Base-by-base conservation (phyloP, 2,797 vertebrate genomes). In the Uromys caudimaculatus region DNA sequence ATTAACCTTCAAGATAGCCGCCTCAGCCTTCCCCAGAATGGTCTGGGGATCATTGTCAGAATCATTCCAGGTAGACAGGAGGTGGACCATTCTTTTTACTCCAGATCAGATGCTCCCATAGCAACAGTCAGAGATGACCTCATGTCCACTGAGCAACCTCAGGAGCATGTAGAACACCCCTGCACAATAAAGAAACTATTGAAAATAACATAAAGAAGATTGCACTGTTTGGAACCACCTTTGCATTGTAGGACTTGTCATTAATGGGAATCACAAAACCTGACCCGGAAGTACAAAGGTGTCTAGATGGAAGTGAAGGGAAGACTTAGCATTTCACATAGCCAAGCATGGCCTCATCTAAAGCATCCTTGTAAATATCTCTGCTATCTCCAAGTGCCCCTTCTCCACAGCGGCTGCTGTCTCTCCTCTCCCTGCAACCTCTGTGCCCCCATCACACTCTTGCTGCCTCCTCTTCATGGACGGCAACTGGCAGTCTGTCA, bases 121-220 rank as follows among this genome's bases (percentile, higher is more conserved):
- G 16, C 52, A 32, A 56, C 35, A 41, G 32, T 0, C 4, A 14
- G 76, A 16, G 3, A 3, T 41, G 21, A 13, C n/a, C 11, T 0
- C 2, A 6, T 4, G 13, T 27, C 29, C 7, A 1, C 2, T 19
- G n/a, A 11, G 16, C 35, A 89, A 44, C 35, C n/a, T 4, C 4
- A 52, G 76, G 82, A 83, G 47, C 91, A 77, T 4, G 62, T n/a
- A 76, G 32, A 71, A 27, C 78, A 21, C 21, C 38, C 16, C 27
- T 21, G 12, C n/a, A 83, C 32, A 1, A 23, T 38, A 60, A 24
- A 85, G 19, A 88, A 76, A 62, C 17, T 64, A 84, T 82, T 41
- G 17, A 54, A 44, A 29, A 81, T 23, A 10, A 75, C 38, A 35
- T 52, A 27, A 67, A 58, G 47, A 27, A 9, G 79, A 41, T 19